Evolutionary conservation across 1,140 invertebrate genomes (phyloP).

Genomic region (Temnothorax longispinosus): DNA sequence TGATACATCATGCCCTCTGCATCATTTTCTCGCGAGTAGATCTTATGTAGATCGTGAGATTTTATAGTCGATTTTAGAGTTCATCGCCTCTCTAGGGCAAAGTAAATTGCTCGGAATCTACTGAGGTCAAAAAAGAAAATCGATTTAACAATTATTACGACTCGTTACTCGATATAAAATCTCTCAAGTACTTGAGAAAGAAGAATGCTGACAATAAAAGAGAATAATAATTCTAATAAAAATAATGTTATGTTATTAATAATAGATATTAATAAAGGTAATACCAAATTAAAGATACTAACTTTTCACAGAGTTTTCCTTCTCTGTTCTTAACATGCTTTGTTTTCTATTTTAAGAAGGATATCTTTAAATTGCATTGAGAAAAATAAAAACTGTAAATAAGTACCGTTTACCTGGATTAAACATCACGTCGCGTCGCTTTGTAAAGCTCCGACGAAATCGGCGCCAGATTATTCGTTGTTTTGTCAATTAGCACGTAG

Average conservation of each 20-base stretch:
- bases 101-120: background rate
- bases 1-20: background rate
- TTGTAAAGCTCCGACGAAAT: conserved; percentile 7
- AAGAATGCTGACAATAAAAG: background rate
- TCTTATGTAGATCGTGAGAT: conserved; percentile 13
- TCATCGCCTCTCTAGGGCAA: background rate
- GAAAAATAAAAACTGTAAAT: conserved; percentile 2
- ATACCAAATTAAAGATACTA: background rate
- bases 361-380: background rate
- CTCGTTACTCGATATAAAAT: background rate
- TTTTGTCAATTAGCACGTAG: conserved; percentile 8
- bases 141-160: background rate
- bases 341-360: background rate
- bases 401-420: background rate
- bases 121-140: background rate
- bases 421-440: background rate
- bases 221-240: background rate
- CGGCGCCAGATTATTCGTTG: background rate
- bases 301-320: background rate
- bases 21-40: conserved; percentile 16
- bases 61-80: background rate
- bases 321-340: background rate
- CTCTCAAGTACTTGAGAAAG: background rate
- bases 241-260: background rate
- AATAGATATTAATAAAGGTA: background rate